Evolutionary conservation across 2,113 vertebrate genomes (phyloP).

Genomic region (Alexandromys fortis): DNA sequence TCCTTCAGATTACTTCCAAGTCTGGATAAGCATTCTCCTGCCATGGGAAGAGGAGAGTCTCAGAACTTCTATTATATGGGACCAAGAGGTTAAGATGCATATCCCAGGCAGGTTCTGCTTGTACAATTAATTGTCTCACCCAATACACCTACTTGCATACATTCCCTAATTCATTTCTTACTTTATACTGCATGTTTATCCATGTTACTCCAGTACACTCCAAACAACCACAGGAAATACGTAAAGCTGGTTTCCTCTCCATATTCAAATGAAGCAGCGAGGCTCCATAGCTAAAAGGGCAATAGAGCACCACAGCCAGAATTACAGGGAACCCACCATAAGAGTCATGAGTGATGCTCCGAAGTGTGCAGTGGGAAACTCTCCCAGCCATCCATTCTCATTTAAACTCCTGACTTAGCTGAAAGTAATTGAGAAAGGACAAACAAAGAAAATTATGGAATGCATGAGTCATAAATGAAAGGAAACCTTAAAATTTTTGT

Average conservation of each 20-base stretch:
- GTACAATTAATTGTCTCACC: neutral
- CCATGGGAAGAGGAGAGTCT: neutral
- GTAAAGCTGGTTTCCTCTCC: neutral
- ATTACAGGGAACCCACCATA: neutral
- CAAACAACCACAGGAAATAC: neutral
- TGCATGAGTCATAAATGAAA: neutral
- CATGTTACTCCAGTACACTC: neutral
- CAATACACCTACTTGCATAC: neutral
- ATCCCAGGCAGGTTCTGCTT: neutral
- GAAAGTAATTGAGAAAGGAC: neutral
- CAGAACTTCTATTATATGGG: neutral
- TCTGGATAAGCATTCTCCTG: neutral
- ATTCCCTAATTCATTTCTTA: neutral
- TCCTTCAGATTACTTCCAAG: neutral
- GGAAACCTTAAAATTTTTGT: neutral
- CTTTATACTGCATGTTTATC: neutral
- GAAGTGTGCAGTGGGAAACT: neutral
- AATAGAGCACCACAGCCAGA: neutral
- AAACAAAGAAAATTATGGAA: constrained; percentile 21
- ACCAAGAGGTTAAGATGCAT: neutral
- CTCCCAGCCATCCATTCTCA: neutral
- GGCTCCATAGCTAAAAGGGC: neutral
- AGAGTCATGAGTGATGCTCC: neutral
- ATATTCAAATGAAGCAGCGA: neutral
- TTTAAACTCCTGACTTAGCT: neutral